Base-by-base conservation (phyloP, 1,140 invertebrate species). In the Lepidotrigona ventralis region DNA sequence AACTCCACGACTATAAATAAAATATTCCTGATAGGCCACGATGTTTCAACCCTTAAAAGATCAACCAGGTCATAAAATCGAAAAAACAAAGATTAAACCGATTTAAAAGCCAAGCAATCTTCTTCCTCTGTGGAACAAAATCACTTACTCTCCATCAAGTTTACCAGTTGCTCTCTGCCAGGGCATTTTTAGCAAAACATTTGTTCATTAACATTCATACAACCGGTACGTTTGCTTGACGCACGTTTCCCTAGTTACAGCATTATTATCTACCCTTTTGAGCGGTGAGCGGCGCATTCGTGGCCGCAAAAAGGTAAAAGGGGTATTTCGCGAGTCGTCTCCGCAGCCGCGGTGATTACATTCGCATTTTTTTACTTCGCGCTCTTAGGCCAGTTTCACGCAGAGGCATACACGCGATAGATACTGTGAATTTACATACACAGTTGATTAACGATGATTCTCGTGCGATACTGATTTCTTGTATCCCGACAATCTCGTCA, bases 321-420 rank as follows among this genome's bases (percentile, higher is more conserved):
- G 58, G 58, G 56, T 64, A 64, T 80, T 80, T 80, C 79, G 64
- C 64, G 64, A 29, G 74, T 56, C 72, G 64, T 56, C 63, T 76
- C 71, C 66, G 72, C 53, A 56, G 33, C 39, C 39, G n/a, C 73
- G 54, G 74, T 83, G 74, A 83, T 83, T 83, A 83, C 74, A 83
- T 78, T 77, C 81, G 33, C 74, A 78, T 83, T 78, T 78, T 70
- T 60, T 17, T n/a, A 23, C 60, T 14, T 19, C 21, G 26, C 12
- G 33, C 71, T 39, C 54, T n/a, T 53, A 33, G 51, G 39, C 39
- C 39, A 46, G 39, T 46, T 46, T 46, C 39, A 46, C 39, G 39
- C 39, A 9, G 39, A 46, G 6, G 39, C 8, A 46, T 46, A 46
- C 39, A 46, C 39, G 9, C 39, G 39, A 46, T 8, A 46, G 8